Evolutionary conservation across 92 coral and sea anemone genomes (phyloP), one percentile per base, ranked within the genome.

Genomic region (Metridium senile): DNA sequence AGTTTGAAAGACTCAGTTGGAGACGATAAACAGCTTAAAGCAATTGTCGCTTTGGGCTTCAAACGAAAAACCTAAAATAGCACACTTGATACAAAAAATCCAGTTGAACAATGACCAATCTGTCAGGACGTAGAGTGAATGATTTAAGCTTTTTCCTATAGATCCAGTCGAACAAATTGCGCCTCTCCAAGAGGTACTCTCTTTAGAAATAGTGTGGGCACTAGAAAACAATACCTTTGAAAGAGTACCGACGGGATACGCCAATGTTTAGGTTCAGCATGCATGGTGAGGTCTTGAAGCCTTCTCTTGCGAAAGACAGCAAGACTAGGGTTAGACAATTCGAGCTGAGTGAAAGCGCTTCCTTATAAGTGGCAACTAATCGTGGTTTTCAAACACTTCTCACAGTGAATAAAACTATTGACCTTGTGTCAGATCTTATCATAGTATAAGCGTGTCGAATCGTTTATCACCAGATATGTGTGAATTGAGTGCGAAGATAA

Each of bases 1-100:
- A 78, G 85, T 89, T 92, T 92, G 97, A 92, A 92, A 88, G 78
- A 87, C 97, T 0, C 97, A 92, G 93, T 90, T 71, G 89, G 97
- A 73, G 70, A 80, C 78, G 73, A 81, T 92, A 92, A 92, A 92
- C 97, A 92, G 94, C 97, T 92, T 81, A 54, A 61, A 92, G 93
- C 97, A 87, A 86, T 87, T 82, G 97, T 90, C 90, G 75, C 89
- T 22, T 72, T 62, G 57, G 62, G 54, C 77, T 63, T 58, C 23
- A 2, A 54, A 54, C 20, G 25, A 57, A 51, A 21, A 33, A 45
- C 39, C 34, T 39, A 78, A 33, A 30, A 25, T n/a, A 25, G 49
- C 49, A 39, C 13, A 4, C 6, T 39, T 39, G 49, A 39, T 39
- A 39, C 49, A 39, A 6, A 29, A 33, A 59, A 33, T 27, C 30